phyloP scores from a whole-genome alignment of 2,113 vertebrate genomes.

The Lycocorax pyrrhopterus region DNA sequence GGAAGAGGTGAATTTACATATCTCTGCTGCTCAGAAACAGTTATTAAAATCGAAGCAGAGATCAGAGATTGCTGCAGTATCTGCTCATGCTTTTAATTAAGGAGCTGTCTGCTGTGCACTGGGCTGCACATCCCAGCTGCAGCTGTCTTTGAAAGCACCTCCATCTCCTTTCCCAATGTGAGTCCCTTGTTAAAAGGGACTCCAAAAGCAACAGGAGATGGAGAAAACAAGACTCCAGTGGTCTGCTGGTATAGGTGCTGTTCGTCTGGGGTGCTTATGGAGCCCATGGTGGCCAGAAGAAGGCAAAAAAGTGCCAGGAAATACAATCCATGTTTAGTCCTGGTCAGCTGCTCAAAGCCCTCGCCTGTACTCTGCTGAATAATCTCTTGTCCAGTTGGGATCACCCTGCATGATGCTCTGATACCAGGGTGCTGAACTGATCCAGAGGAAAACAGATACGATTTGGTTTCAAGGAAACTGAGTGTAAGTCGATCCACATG shows the following conservation, averaged over 20 bases:
- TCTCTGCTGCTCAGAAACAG: neutral
- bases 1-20: neutral
- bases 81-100: constrained; percentile 11
- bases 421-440: neutral
- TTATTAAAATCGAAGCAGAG: neutral
- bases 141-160: neutral
- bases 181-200: neutral
- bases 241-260: neutral
- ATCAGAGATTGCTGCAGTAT: neutral
- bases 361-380: neutral
- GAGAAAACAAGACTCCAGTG: neutral
- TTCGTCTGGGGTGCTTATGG: neutral
- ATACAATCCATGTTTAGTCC: neutral
- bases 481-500: neutral
- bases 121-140: neutral
- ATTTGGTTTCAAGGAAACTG: neutral
- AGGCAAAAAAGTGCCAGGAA: neutral
- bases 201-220: neutral
- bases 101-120: neutral
- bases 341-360: neutral
- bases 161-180: neutral
- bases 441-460: neutral
- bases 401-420: neutral
- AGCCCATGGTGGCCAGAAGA: neutral
- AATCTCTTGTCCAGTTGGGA: neutral